Evolutionary conservation across 2,113 vertebrate species (phyloP).

Genomic region (Macquaria ambigua): DNA sequence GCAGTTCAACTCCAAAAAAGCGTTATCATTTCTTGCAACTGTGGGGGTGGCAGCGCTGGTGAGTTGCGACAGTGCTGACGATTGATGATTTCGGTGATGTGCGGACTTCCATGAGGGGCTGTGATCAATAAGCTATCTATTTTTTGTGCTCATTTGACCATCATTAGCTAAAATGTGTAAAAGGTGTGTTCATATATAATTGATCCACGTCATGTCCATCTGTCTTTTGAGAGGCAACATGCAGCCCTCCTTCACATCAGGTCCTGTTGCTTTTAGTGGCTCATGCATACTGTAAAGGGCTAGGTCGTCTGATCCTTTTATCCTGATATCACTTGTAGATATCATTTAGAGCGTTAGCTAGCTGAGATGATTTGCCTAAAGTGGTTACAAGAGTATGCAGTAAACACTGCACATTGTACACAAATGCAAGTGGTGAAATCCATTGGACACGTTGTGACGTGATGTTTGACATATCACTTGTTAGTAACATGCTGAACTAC

Average conservation of each 20-base stretch:
- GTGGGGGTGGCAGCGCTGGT: background rate
- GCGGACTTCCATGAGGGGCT: background rate
- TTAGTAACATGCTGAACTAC: background rate
- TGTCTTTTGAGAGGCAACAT: background rate
- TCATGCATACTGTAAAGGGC: background rate
- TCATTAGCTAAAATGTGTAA: background rate
- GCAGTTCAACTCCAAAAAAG: constrained; percentile 10
- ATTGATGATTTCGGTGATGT: background rate
- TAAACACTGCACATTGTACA: background rate
- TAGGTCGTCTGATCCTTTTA: background rate
- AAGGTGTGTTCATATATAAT: background rate
- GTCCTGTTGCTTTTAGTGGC: background rate
- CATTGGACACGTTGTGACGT: background rate
- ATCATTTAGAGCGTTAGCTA: background rate
- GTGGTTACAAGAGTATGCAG: background rate
- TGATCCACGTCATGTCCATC: background rate
- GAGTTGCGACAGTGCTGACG: background rate
- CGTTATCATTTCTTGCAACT: background rate
- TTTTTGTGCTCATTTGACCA: background rate
- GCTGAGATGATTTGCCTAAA: background rate
- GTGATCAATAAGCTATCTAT: background rate
- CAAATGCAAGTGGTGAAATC: background rate
- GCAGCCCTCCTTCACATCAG: background rate
- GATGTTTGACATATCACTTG: background rate
- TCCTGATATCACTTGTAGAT: background rate